These are phyloP conservation scores for Boleophthalmus pectinirostris DNA, from an alignment of 2,113 vertebrate genomes.

Conservation along the genomic window DNA sequence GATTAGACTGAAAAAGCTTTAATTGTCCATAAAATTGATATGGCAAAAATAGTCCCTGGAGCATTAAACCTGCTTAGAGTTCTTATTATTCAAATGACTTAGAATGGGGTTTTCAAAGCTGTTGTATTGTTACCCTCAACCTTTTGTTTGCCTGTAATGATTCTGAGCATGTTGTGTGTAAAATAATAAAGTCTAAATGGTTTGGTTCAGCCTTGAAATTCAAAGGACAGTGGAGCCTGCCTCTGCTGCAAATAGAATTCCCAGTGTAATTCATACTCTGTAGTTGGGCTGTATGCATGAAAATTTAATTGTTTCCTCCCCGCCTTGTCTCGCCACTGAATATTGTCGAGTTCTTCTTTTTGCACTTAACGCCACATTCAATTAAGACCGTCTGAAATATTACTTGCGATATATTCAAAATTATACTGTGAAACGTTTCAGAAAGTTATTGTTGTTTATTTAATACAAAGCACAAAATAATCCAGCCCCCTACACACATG, in stretches of 20 bases:
- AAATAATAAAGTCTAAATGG: constrained; percentile 35
- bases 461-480: not conserved
- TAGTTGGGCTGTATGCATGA: constrained; percentile 50
- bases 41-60: not conserved
- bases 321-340: constrained; percentile 23
- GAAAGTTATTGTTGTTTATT: not conserved
- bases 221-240: constrained; percentile 31
- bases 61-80: not conserved
- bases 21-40: not conserved
- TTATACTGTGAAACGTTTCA: not conserved
- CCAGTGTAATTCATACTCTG: constrained; percentile 29
- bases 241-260: constrained; percentile 43
- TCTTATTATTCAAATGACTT: constrained; percentile 4
- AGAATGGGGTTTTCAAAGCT: constrained; percentile 4
- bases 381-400: not conserved
- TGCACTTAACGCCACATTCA: not conserved
- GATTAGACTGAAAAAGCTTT: not conserved
- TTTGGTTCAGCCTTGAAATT: constrained; percentile 40
- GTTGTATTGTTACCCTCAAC: constrained; percentile 26
- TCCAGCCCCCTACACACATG: no score
- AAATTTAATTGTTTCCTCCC: constrained; percentile 52
- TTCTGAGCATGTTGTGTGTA: constrained; percentile 29
- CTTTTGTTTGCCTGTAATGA: constrained; percentile 33
- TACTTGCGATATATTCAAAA: not conserved
- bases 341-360: not conserved